Base-by-base conservation (phyloP, 1,140 invertebrate genomes). In the Reticulitermes speratus region DNA sequence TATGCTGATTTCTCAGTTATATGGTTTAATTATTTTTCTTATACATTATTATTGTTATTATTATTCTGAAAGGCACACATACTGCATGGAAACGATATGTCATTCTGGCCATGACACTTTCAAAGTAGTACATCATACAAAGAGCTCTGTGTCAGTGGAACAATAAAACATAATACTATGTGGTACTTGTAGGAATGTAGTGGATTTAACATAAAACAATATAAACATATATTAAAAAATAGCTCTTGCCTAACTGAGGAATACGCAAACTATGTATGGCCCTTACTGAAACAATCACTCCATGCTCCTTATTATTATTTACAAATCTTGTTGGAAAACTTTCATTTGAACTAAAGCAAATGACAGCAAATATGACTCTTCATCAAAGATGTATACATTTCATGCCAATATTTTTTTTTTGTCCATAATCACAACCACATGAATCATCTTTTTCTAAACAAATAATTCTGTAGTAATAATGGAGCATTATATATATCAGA, bases 21-120 rank as follows among this genome's bases (percentile, higher is more conserved):
- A 52, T 55, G n/a, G 16, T 55, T 45, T 19, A 55, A n/a, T 84
- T 52, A 2, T 55, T 59, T 45, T 55, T 65, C n/a, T 52, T 84
- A 55, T 84, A 38, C 38, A 45, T 8, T 44, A 84, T 84, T 84
- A 45, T 84, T 84, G 30, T 84, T 84, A 52, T 25, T 69, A 69
- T 69, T 75, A 75, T 75, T 55, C 52, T 55, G 84, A 84, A 84
- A 84, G 84, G 84, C 84, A 84, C 84, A 84, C 44, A 84, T 84
- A 38, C 84, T 55, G 84, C 84, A 84, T 84, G 84, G 84, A 84
- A 65, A 52, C n/a, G 84, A 84, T 84, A 84, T 84, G 84, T 84
- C 84, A 55, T 52, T 84, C 84, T 84, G 84, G 84, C 59, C 84
- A 84, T 84, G n/a, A 38, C 25, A 32, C 59, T 52, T 52, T 59